These are phyloP conservation scores for Drosophila ustulata DNA, from an alignment of 2,888 invertebrate genomes.

Conservation along the genomic window DNA sequence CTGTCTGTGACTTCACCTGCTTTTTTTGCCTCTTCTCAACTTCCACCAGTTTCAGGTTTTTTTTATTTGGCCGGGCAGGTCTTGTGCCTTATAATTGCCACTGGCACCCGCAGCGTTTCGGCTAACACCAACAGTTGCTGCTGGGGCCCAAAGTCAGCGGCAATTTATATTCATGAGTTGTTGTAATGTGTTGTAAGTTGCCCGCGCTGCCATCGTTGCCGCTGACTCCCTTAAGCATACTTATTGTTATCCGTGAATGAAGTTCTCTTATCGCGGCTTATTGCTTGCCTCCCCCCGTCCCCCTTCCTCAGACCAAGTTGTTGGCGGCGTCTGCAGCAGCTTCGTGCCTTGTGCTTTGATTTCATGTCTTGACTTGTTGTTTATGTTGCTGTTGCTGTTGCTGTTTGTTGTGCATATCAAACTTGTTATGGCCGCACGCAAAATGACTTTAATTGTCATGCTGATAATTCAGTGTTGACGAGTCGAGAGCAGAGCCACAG, in stretches of 20 bases:
- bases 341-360: conserved; percentile 60
- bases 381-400: conserved; percentile 24
- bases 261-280: conserved; percentile 76
- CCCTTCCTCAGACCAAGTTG: not conserved
- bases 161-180: conserved; percentile 81
- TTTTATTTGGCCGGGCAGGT: not conserved
- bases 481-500: not conserved
- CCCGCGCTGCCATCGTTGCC: conserved; percentile 27
- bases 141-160: conserved; percentile 55
- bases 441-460: conserved; percentile 71
- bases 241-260: conserved; percentile 79
- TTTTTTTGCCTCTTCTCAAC: not conserved
- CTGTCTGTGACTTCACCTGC: conserved; percentile 40
- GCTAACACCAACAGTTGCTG: conserved; percentile 42
- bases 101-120: conserved; percentile 66
- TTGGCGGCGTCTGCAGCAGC: conserved; percentile 39
- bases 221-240: conserved; percentile 70
- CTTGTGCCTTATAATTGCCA: conserved; percentile 70
- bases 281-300: conserved; percentile 14
- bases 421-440: conserved; percentile 62
- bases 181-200: conserved; percentile 67
- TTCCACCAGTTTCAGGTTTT: not conserved
- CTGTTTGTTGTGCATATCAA: conserved; percentile 50
- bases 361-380: conserved; percentile 59
- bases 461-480: conserved; percentile 47